phyloP scores from a whole-genome alignment of 2,113 vertebrate genomes.

The Xenus cinereus region DNA sequence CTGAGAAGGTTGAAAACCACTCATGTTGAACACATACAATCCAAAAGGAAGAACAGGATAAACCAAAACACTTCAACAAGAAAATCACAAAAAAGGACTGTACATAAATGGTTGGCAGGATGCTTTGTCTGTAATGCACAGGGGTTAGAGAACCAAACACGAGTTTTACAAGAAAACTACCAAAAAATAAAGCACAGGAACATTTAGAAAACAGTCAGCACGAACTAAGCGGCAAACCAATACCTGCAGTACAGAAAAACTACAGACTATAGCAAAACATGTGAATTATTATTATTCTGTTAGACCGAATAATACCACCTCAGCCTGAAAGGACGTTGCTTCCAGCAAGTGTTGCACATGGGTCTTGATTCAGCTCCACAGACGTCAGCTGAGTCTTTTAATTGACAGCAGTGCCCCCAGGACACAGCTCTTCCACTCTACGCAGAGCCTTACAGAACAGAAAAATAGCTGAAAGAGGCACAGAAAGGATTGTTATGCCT shows the following conservation, averaged over 20 bases:
- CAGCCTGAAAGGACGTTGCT: neutral
- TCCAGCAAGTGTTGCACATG: neutral
- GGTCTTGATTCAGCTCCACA: neutral
- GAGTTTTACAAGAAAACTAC: neutral
- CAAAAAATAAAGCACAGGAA: neutral
- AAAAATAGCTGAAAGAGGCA: neutral
- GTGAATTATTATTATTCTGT: neutral
- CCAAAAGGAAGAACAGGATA: neutral
- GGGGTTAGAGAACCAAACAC: neutral
- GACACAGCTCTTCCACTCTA: neutral
- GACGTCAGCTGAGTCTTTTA: neutral
- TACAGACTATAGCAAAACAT: neutral
- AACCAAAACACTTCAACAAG: neutral
- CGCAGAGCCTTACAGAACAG: neutral
- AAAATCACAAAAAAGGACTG: neutral
- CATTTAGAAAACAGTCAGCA: neutral
- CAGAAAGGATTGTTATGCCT: neutral
- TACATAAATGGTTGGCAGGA: neutral
- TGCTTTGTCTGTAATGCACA: neutral
- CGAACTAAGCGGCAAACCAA: neutral
- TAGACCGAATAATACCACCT: neutral
- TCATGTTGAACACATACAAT: neutral
- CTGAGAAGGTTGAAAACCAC: neutral
- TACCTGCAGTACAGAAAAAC: neutral
- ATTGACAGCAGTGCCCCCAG: neutral